phyloP scores from a whole-genome alignment of 2,797 vertebrate species.

The Salmo trutta region DNA sequence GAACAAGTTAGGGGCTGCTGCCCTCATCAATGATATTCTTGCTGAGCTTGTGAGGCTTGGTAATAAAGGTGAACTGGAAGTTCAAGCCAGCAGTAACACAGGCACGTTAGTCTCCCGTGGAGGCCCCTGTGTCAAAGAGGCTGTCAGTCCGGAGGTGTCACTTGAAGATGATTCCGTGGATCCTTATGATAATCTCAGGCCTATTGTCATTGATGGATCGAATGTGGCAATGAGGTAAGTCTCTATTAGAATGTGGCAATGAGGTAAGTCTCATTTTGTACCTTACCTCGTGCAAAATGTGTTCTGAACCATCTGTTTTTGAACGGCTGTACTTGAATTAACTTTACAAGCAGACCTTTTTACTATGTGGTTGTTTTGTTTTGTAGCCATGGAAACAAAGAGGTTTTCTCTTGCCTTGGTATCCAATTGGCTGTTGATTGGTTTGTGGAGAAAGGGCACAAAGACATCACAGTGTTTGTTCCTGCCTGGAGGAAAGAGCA shows the following conservation, averaged over 20 bases:
- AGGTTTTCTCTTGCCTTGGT: slow-evolving; percentile 97
- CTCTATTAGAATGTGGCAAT: too few relatives aligned
- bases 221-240: slow-evolving; percentile 98
- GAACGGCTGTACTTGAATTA: background rate
- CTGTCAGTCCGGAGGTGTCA: slow-evolving; percentile 86
- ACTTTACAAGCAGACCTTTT: slow-evolving; percentile 15
- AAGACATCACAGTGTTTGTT: slow-evolving; percentile 98
- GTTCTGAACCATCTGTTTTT: too few relatives aligned
- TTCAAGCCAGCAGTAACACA: slow-evolving; percentile 72
- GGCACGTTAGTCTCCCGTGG: slow-evolving; percentile 71
- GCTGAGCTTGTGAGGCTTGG: slow-evolving; percentile 95
- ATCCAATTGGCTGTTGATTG: slow-evolving; percentile 97
- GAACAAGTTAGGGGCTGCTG: slow-evolving; percentile 89
- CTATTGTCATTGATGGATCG: slow-evolving; percentile 96
- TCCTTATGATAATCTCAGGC: slow-evolving; percentile 89
- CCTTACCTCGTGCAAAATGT: background rate
- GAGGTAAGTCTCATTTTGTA: background rate
- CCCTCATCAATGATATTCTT: slow-evolving; percentile 93
- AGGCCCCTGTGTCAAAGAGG: slow-evolving; percentile 82
- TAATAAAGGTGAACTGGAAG: slow-evolving; percentile 90
- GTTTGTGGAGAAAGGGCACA: slow-evolving; percentile 97
- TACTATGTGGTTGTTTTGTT: slow-evolving; percentile 45
- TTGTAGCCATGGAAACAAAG: slow-evolving; percentile 97
- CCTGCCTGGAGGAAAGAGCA: slow-evolving; percentile 99
- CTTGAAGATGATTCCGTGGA: slow-evolving; percentile 91